Base-by-base conservation (phyloP, 2,797 vertebrate species). In the Amniataba percoides region DNA sequence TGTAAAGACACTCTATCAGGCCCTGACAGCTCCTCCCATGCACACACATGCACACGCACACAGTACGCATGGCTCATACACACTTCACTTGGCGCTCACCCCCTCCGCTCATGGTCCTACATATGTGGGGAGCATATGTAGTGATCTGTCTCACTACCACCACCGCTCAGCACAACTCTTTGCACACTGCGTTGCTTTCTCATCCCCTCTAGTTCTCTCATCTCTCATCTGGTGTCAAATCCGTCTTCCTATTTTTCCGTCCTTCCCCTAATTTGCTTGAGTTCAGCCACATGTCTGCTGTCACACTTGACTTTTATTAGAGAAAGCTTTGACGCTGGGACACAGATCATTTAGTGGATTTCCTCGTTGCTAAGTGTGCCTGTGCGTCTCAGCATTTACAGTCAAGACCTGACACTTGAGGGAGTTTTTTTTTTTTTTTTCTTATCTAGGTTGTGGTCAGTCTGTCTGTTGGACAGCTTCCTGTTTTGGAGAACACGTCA, bases 1-100 rank as follows among this genome's bases (percentile, higher is more conserved):
- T 96, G 96, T 96, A 96, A 94, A 96, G 96, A 96, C 94, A 96
- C 97, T 98, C 96, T 95, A 97, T 98, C 97, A 98, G 97, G 93
- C 90, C 93, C 94, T 96, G 97, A 98, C 97, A 97, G 97, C 96
- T 96, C 95, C 94, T 95, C 89, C 85, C 88, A 87, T 88, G 77
- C 88, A 88, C 88, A 84, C 83, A 79, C 80, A 73, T 16, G n/a
- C 71, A 45, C 74, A 58, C 78, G 73, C 76, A 63, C 79, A 79
- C 59, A 71, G 48, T 73, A 78, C 43, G 81, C 92, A 88, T 88
- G 78, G 90, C 77, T 81, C 86, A 89, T 85, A 71, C 91, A 87
- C 91, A 91, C 93, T 89, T 80, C 70, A 77, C 86, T 89, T 87
- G 71, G 71, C n/a, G 36, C 77, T 72, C 71, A 61, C 74, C 68